A percentile compares a stretch with the other conserved stretches of the same genome.
Evolutionary conservation across 2,113 vertebrate genomes (phyloP).

Genomic region (Prunella himalayana): DNA sequence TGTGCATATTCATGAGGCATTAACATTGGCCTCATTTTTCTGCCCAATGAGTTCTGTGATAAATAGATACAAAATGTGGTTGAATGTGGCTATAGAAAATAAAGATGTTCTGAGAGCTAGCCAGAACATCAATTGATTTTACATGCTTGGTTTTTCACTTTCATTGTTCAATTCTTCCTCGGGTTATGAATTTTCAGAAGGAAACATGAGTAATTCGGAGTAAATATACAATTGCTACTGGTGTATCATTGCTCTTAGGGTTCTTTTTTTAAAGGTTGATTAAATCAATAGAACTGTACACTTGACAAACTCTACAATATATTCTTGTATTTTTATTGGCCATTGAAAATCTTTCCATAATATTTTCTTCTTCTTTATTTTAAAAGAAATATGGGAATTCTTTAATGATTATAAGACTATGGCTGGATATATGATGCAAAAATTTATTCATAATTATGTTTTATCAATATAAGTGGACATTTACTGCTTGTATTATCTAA

Average conservation of each 20-base stretch:
- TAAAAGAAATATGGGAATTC: not conserved
- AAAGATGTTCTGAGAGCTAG: not conserved
- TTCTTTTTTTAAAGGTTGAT: not conserved
- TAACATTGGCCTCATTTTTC: not conserved
- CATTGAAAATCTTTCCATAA: not conserved
- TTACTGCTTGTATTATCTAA: not conserved
- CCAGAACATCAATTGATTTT: slow-evolving; percentile 17
- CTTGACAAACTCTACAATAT: not conserved
- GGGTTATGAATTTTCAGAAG: slow-evolving; percentile 19
- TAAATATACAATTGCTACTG: not conserved
- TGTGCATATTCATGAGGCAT: not conserved
- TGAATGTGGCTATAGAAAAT: not conserved
- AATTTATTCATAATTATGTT: not conserved
- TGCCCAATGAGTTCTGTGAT: slow-evolving; percentile 3
- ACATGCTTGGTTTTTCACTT: not conserved
- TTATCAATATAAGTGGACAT: not conserved
- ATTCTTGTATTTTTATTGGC: not conserved
- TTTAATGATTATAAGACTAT: not conserved
- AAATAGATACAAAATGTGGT: not conserved
- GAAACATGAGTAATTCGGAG: not conserved
- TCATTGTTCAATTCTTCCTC: not conserved
- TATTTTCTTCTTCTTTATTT: not conserved
- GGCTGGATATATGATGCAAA: not conserved
- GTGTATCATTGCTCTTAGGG: not conserved
- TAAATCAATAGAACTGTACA: not conserved